Conservation (phyloP, 2,797 vertebrate species). For the Apogon talboti region DNA sequence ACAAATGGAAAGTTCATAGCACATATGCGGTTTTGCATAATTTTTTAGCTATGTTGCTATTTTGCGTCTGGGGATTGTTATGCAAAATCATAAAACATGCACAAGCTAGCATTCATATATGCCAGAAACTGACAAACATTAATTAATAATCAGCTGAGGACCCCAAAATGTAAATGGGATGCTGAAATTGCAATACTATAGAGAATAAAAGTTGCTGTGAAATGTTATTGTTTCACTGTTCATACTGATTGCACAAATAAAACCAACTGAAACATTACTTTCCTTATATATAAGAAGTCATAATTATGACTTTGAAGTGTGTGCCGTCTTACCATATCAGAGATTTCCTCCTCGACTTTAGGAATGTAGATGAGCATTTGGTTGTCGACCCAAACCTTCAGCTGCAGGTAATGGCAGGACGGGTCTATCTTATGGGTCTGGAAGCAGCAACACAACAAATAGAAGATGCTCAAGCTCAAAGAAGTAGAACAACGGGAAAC, state of each 20-base stretch:
- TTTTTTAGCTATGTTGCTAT: constrained; percentile 62
- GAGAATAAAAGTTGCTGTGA: not conserved
- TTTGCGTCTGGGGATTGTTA: constrained; percentile 55
- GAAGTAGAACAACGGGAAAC: not conserved
- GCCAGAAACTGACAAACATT: constrained; percentile 25
- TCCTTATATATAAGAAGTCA: not conserved
- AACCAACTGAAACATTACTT: too few species aligned
- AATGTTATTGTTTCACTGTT: not conserved
- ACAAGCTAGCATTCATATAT: constrained; percentile 30
- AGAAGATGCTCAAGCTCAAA: not conserved
- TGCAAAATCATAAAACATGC: constrained; percentile 67
- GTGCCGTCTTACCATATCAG: constrained; percentile 89
- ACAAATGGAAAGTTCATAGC: constrained; percentile 14
- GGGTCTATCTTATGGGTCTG: constrained; percentile 89
- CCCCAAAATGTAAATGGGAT: constrained; percentile 23
- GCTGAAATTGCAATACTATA: not conserved
- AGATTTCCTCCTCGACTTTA: constrained; percentile 92
- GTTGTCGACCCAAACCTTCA: constrained; percentile 89
- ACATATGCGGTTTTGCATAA: constrained; percentile 66
- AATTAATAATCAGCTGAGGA: constrained; percentile 41
- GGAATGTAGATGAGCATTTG: constrained; percentile 89
- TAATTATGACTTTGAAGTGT: not conserved
- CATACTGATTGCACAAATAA: too few species aligned
- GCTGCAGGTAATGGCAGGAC: constrained; percentile 87
- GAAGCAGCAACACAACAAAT: not conserved